A percentile compares a stretch with the other conserved stretches of the same genome.
Evolutionary conservation across 2,797 vertebrate genomes (phyloP).

Genomic region (Gymnopithys bicolor): DNA sequence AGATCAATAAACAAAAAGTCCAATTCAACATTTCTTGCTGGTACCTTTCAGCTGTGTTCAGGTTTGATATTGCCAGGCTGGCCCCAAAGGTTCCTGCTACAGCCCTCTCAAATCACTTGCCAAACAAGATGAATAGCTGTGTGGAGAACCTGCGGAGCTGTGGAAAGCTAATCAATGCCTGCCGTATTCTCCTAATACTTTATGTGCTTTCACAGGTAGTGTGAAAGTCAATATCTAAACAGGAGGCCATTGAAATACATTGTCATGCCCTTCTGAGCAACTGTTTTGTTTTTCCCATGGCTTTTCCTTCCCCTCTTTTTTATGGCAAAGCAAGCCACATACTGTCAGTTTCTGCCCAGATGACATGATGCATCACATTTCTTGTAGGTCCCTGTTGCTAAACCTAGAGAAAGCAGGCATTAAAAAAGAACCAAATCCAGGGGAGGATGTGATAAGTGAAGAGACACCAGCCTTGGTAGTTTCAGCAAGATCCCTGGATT

Average conservation of each 20-base stretch:
- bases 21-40: neutral
- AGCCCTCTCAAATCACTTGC: neutral
- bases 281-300: conserved; percentile 5
- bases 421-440: neutral
- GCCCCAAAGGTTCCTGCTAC: neutral
- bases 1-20: neutral
- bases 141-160: neutral
- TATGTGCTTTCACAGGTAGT: neutral
- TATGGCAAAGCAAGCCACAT: neutral
- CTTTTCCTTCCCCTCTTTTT: neutral
- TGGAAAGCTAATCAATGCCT: conserved; percentile 51
- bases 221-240: conserved; percentile 31
- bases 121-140: conserved; percentile 3
- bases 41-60: neutral
- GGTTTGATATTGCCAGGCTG: neutral
- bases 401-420: neutral
- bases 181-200: conserved; percentile 5
- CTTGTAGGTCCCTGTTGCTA: neutral
- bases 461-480: neutral
- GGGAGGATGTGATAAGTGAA: neutral
- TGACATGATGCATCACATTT: neutral
- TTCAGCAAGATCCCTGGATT: neutral
- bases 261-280: neutral
- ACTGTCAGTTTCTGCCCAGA: neutral
- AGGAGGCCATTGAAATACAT: neutral